Percentiles rank a stretch among this genome's conserved stretches.
Evolutionary conservation across 2,113 vertebrate species (phyloP).

Genomic region (Xiphias gladius): DNA sequence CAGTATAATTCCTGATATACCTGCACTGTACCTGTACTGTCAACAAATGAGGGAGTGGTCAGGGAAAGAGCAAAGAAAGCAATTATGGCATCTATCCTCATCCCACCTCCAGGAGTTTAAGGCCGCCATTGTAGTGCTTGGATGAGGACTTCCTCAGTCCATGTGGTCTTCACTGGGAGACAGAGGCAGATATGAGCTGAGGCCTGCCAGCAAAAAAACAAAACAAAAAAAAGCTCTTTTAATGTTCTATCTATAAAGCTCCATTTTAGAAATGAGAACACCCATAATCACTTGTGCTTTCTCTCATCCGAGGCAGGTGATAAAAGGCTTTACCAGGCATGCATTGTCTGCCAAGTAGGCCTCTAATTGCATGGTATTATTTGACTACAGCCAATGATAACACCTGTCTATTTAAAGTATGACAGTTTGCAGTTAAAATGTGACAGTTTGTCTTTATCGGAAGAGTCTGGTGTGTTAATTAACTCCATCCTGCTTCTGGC

Average conservation of each 20-base stretch:
- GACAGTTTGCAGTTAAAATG: slow-evolving; percentile 19
- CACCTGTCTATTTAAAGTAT: slow-evolving; percentile 32
- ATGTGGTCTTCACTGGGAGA: slow-evolving; percentile 36
- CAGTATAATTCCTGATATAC: background rate
- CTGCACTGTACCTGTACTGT: slow-evolving; percentile 21
- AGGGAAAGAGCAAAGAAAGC: slow-evolving; percentile 48
- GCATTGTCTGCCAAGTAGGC: slow-evolving; percentile 54
- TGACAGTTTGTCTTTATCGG: slow-evolving; percentile 5
- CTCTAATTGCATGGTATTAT: slow-evolving; percentile 44
- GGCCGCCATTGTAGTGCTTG: slow-evolving; percentile 43
- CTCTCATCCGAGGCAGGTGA: slow-evolving; percentile 45
- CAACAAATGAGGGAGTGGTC: slow-evolving; percentile 36
- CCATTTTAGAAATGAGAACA: slow-evolving; percentile 26
- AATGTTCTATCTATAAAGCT: slow-evolving; percentile 16
- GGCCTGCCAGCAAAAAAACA: background rate
- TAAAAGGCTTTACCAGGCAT: slow-evolving; percentile 55
- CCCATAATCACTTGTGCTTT: slow-evolving; percentile 15
- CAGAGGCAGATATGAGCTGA: slow-evolving; percentile 12
- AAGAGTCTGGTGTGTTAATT: background rate
- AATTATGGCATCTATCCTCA: slow-evolving; percentile 50
- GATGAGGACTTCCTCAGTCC: slow-evolving; percentile 25
- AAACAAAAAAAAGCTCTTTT: background rate
- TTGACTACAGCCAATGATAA: slow-evolving; percentile 38
- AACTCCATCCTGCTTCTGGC: background rate
- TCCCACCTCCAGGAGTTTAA: slow-evolving; percentile 54